Evolutionary conservation across 2,113 vertebrate species (phyloP).

Genomic region (Vidua chalybeata): DNA sequence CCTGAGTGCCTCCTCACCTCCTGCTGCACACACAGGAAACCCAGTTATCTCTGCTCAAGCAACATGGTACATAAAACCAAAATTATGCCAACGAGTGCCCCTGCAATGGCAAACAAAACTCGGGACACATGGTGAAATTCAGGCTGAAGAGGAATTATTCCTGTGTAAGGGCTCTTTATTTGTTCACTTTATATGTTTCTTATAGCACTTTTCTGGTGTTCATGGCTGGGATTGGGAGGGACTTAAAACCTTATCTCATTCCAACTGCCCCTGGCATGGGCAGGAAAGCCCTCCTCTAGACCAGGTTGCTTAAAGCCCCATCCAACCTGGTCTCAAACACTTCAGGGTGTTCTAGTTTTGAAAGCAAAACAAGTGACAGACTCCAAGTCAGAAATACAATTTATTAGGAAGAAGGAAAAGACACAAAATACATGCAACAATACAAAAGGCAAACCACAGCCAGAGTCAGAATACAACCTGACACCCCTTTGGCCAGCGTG

Average conservation of each 20-base stretch:
- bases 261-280: background rate
- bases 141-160: background rate
- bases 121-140: background rate
- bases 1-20: background rate
- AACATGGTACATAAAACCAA: background rate
- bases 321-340: background rate
- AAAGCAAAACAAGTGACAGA: no score
- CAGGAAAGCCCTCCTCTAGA: background rate
- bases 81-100: rapidly evolving
- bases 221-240: background rate
- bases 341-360: background rate
- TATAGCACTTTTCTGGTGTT: background rate
- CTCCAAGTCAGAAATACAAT: no score
- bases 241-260: background rate
- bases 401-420: no score
- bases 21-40: background rate
- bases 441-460: no score
- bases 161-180: background rate
- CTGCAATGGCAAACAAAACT: background rate
- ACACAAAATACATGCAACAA: no score
- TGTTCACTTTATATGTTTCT: background rate
- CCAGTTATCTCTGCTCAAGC: background rate
- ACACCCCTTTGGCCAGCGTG: no score
- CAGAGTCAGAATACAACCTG: no score
- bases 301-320: background rate